Conservation (phyloP, 2,797 vertebrate species). For the Muraenolepis orangiensis region DNA sequence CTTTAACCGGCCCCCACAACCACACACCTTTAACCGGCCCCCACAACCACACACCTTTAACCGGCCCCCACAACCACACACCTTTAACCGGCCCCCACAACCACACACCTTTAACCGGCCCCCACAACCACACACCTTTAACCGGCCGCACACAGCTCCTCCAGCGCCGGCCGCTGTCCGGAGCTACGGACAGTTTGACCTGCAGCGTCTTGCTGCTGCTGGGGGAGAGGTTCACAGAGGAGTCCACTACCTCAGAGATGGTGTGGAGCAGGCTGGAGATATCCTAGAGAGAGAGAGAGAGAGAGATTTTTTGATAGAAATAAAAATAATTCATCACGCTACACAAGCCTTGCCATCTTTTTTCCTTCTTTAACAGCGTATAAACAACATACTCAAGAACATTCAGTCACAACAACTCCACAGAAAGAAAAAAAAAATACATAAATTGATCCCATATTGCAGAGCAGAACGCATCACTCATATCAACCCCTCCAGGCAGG, state of each 20-base stretch:
- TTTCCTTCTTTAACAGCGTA: too few species aligned
- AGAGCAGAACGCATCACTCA: too few species aligned
- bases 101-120: too few species aligned
- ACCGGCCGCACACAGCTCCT: conserved; percentile 79
- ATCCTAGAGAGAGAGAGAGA: conserved; percentile 71
- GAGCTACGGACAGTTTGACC: conserved; percentile 93
- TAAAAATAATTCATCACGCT: too few species aligned
- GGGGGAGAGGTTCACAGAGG: conserved; percentile 96
- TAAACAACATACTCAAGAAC: too few species aligned
- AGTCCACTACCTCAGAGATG: conserved; percentile 97
- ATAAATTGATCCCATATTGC: too few species aligned
- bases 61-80: not conserved
- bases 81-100: too few species aligned
- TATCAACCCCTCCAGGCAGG: too few species aligned
- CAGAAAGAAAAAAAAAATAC: too few species aligned
- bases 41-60: not conserved
- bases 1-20: conserved; percentile 71
- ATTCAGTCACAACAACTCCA: too few species aligned
- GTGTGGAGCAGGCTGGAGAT: conserved; percentile 98
- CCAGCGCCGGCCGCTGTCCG: conserved; percentile 90
- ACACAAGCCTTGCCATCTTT: too few species aligned
- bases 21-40: not conserved
- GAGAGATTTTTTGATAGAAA: not conserved
- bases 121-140: conserved; percentile 60
- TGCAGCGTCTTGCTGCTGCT: conserved; percentile 93